Conservation (phyloP, 1,140 invertebrate genomes). For the Yoshiicerus persimilis region DNA sequence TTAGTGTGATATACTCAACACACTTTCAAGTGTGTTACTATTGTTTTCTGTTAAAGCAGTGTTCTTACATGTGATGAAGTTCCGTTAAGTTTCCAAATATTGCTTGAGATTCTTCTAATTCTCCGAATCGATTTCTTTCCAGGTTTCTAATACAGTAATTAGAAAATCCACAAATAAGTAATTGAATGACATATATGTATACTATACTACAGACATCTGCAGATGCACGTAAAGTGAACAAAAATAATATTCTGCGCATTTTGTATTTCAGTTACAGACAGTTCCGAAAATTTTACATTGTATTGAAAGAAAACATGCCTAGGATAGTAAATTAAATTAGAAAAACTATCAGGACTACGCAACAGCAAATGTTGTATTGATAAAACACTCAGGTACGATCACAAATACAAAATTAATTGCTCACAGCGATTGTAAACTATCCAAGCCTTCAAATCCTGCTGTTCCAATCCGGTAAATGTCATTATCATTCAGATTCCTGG, state of each 20-base stretch:
- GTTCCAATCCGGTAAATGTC: conserved; percentile 51
- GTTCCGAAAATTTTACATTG: too few species aligned
- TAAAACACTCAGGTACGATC: background rate
- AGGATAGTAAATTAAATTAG: background rate
- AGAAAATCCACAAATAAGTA: background rate
- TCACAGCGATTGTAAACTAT: conserved; percentile 53
- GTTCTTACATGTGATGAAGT: conserved; percentile 58
- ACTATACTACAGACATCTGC: too few species aligned
- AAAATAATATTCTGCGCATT: background rate
- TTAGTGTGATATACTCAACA: too few species aligned
- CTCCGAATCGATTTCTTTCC: conserved; percentile 56
- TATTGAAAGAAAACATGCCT: too few species aligned
- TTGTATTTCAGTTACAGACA: background rate
- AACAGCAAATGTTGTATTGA: background rate
- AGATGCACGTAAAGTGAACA: too few species aligned
- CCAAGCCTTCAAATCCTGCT: conserved; percentile 50
- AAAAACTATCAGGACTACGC: too few species aligned
- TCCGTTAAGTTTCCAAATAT: conserved; percentile 55
- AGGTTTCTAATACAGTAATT: conserved; percentile 51
- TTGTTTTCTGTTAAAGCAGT: too few species aligned
- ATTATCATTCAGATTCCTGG: conserved; percentile 53
- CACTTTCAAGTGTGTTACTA: too few species aligned
- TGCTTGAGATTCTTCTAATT: conserved; percentile 51
- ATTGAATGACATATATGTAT: background rate
- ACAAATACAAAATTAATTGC: conserved; percentile 22